Percentiles rank a stretch among this genome's conserved stretches.
phyloP scores from a whole-genome alignment of 2,888 invertebrate species.

The Apomyelois bistriatella region DNA sequence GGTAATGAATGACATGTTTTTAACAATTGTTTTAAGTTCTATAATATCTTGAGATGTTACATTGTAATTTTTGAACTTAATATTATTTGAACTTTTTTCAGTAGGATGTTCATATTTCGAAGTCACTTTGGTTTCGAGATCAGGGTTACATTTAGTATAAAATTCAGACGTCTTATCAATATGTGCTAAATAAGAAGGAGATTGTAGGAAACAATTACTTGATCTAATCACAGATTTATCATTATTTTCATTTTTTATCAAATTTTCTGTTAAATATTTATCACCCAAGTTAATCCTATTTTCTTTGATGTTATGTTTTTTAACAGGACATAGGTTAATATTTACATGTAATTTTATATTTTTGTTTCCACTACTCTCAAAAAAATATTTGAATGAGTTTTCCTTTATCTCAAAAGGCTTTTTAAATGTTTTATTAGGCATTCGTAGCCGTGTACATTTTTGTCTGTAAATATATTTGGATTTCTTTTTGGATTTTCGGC shows the following conservation, averaged over 20 bases:
- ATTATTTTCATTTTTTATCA: neutral
- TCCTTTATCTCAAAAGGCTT: constrained; percentile 28
- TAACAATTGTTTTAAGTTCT: constrained; percentile 48
- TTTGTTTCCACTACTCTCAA: constrained; percentile 33
- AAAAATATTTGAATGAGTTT: constrained; percentile 45
- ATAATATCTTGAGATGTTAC: constrained; percentile 49
- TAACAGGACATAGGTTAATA: constrained; percentile 43
- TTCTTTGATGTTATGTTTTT: constrained; percentile 20
- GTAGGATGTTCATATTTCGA: constrained; percentile 30
- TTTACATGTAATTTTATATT: constrained; percentile 53
- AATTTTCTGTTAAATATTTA: constrained; percentile 6
- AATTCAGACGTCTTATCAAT: no score
- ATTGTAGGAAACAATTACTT: no score
- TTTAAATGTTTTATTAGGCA: constrained; percentile 30
- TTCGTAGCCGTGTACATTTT: neutral
- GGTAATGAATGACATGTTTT: constrained; percentile 43
- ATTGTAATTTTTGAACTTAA: constrained; percentile 20
- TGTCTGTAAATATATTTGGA: neutral
- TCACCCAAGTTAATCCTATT: constrained; percentile 12
- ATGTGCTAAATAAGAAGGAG: no score
- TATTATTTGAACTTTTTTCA: constrained; percentile 8
- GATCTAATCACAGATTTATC: no score
- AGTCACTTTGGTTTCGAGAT: neutral
- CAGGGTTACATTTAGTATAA: no score
- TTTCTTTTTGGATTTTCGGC: neutral